Evolutionary conservation across 2,888 invertebrate genomes (phyloP).

Genomic region (Phragmatobia fuliginosa): DNA sequence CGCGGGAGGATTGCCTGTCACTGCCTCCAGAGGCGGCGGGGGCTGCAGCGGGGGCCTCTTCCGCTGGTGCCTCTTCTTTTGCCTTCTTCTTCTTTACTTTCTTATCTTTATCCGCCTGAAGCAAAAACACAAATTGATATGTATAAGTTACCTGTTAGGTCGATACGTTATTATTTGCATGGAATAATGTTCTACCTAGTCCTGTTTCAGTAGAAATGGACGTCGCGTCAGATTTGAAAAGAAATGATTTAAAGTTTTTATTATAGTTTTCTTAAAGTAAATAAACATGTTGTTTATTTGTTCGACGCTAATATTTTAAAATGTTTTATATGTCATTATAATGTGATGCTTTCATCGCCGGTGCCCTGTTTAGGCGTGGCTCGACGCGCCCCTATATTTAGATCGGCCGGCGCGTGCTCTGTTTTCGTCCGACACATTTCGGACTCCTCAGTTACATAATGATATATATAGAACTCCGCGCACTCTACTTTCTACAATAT

Average conservation of each 20-base stretch:
- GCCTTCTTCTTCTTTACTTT: conserved; percentile 95
- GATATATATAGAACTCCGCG: conserved; percentile 64
- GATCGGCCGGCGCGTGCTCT: conserved; percentile 53
- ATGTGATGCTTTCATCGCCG: conserved; percentile 53
- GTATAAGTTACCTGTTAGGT: background rate
- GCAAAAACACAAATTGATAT: conserved; percentile 19
- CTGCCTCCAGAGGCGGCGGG: conserved; percentile 87
- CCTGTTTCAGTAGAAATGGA: background rate
- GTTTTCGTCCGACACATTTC: conserved; percentile 57
- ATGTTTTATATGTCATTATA: conserved; percentile 27
- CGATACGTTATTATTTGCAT: background rate
- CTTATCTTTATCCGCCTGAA: conserved; percentile 97
- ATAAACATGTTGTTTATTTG: too few relatives aligned
- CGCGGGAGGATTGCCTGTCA: conserved; percentile 92
- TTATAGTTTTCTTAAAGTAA: background rate
- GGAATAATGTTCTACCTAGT: background rate
- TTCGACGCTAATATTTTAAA: background rate
- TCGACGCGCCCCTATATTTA: conserved; percentile 73
- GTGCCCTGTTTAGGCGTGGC: conserved; percentile 66
- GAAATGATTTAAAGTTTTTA: background rate
- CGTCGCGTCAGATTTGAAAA: background rate
- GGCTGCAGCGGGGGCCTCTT: conserved; percentile 89
- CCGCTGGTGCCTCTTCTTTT: conserved; percentile 89
- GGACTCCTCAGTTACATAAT: conserved; percentile 65
- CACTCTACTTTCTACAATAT: conserved; percentile 56